phyloP scores from a whole-genome alignment of 2,888 invertebrate species.

The Xanthorhoe spadicearia region DNA sequence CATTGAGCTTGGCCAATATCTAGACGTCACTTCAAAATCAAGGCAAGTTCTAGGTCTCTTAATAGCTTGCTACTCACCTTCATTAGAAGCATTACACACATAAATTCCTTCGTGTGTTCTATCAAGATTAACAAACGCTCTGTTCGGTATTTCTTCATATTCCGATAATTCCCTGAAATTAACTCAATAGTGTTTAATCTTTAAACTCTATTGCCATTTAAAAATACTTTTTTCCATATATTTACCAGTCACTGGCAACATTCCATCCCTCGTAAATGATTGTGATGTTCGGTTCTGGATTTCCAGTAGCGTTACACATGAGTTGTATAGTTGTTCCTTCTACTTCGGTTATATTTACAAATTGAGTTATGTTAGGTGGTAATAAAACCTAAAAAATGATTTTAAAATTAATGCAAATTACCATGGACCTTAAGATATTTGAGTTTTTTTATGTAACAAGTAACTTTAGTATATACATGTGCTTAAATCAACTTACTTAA shows the following conservation, averaged over 20 bases:
- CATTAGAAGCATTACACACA: slow-evolving; percentile 68
- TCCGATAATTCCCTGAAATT: slow-evolving; percentile 48
- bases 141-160: slow-evolving; percentile 52
- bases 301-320: slow-evolving; percentile 64
- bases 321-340: slow-evolving; percentile 61
- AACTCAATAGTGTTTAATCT: not conserved
- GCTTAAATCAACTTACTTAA: no score
- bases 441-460: no score
- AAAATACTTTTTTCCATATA: not conserved
- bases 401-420: not conserved
- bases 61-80: slow-evolving; percentile 52
- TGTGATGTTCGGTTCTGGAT: slow-evolving; percentile 61
- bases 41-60: no score
- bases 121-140: slow-evolving; percentile 52
- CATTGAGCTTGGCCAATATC: no score
- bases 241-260: slow-evolving; percentile 52
- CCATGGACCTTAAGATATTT: no score
- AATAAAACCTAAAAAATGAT: slow-evolving; percentile 59
- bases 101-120: slow-evolving; percentile 62
- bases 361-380: slow-evolving; percentile 60
- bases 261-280: slow-evolving; percentile 56
- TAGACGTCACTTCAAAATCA: no score
- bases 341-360: slow-evolving; percentile 56
- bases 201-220: not conserved
- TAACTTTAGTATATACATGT: no score